Percentiles rank a stretch among this genome's conserved stretches.
Evolutionary conservation across 1,140 invertebrate genomes (phyloP).

Genomic region (Hypothenemus hampei): DNA sequence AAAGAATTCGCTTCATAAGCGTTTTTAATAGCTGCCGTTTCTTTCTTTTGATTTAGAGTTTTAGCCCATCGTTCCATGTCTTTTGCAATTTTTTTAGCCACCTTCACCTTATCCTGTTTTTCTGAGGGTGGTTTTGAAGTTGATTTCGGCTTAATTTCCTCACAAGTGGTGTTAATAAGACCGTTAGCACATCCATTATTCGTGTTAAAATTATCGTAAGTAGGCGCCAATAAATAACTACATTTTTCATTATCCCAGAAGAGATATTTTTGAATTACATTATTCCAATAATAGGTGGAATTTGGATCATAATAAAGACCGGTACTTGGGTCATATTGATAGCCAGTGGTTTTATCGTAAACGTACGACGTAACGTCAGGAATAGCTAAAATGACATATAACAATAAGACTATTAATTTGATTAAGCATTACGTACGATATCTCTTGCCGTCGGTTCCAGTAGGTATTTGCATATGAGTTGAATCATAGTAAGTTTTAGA

Average conservation of each 20-base stretch:
- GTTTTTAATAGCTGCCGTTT: slow-evolving; percentile 50
- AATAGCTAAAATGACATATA: slow-evolving; percentile 53
- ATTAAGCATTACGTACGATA: slow-evolving; percentile 53
- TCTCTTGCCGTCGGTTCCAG: slow-evolving; percentile 59
- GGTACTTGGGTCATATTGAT: slow-evolving; percentile 92
- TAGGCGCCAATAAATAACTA: slow-evolving; percentile 73
- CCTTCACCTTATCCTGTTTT: slow-evolving; percentile 89
- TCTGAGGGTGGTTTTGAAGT: slow-evolving; percentile 38
- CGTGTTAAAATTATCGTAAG: slow-evolving; percentile 25
- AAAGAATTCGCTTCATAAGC: slow-evolving; percentile 26
- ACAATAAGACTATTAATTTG: background rate
- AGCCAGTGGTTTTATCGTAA: slow-evolving; percentile 93
- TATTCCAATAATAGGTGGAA: slow-evolving; percentile 92
- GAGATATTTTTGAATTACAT: slow-evolving; percentile 82
- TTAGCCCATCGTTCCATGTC: slow-evolving; percentile 83
- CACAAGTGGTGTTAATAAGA: slow-evolving; percentile 6
- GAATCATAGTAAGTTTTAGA: slow-evolving; percentile 43
- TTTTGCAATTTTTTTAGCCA: slow-evolving; percentile 97
- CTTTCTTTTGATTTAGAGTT: slow-evolving; percentile 94
- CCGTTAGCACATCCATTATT: slow-evolving; percentile 26
- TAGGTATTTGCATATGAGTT: slow-evolving; percentile 44
- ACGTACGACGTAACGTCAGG: slow-evolving; percentile 90
- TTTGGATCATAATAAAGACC: slow-evolving; percentile 94
- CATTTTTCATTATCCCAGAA: slow-evolving; percentile 88
- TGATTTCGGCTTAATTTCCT: slow-evolving; percentile 3